Evolutionary conservation across 2,888 invertebrate genomes (phyloP).

Genomic region (Pandemis cinnamomeana): DNA sequence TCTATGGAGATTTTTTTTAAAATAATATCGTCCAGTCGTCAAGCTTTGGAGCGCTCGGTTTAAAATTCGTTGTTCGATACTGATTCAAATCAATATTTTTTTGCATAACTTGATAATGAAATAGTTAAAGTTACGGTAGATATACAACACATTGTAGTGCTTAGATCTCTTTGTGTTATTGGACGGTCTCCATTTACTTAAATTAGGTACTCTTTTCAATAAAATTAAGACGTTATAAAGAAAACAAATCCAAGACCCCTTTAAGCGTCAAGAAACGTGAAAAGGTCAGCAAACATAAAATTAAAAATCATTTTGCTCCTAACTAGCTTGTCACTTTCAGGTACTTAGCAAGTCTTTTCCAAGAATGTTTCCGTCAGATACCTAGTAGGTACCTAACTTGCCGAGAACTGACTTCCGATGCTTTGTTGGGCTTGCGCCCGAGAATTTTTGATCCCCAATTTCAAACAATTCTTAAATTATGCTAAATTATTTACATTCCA

Average conservation of each 20-base stretch:
- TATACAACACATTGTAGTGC: no score
- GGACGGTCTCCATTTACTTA: no score
- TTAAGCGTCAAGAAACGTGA: not conserved
- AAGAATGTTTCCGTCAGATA: not conserved
- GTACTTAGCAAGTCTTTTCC: not conserved
- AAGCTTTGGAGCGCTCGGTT: no score
- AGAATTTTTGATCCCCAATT: constrained; percentile 23
- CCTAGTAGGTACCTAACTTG: constrained; percentile 11
- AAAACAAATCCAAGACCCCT: not conserved
- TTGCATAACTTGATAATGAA: no score
- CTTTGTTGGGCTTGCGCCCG: constrained; percentile 6
- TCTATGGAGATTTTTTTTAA: no score
- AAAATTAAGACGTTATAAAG: not conserved
- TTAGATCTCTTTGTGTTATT: no score
- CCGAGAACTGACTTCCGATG: constrained; percentile 13
- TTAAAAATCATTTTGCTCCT: not conserved
- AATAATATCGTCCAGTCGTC: no score
- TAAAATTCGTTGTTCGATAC: no score
- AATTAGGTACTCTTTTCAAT: not conserved
- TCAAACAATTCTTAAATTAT: constrained; percentile 34
- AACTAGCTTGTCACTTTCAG: constrained; percentile 4
- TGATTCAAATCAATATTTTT: no score
- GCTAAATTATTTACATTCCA: constrained; percentile 36
- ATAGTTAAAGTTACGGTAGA: no score
- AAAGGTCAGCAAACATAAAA: not conserved